Conservation (phyloP, 2,797 vertebrate species). For the Cichlasoma orientale region DNA sequence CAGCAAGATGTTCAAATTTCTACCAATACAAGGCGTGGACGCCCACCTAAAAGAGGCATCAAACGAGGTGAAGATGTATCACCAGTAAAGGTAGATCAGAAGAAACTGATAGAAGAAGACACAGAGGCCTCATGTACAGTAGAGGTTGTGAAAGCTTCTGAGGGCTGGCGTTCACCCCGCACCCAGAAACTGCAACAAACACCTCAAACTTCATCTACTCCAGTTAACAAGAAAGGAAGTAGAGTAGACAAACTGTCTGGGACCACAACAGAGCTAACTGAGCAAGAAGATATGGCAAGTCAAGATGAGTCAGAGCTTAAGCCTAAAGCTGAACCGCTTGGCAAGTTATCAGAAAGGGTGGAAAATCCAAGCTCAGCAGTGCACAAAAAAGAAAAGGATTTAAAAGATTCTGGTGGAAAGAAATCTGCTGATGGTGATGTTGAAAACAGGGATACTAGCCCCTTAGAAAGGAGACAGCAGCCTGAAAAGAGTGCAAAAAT, state of each 20-base stretch:
- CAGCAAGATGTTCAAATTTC: conserved; percentile 81
- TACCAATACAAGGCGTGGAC: conserved; percentile 77
- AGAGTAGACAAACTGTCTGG: conserved; percentile 83
- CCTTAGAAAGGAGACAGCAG: conserved; percentile 71
- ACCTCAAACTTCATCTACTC: conserved; percentile 67
- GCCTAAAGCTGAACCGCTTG: conserved; percentile 71
- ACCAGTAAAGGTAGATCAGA: conserved; percentile 81
- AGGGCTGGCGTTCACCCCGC: conserved; percentile 92
- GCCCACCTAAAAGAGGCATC: conserved; percentile 87
- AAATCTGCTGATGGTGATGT: conserved; percentile 66
- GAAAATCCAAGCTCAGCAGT: conserved; percentile 46
- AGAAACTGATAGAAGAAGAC: conserved; percentile 84
- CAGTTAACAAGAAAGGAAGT: conserved; percentile 84
- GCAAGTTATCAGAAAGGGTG: conserved; percentile 78
- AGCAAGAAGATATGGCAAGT: conserved; percentile 66
- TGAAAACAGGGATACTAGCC: conserved; percentile 76
- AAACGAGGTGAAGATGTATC: conserved; percentile 86
- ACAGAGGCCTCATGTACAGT: conserved; percentile 66
- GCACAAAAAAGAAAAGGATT: conserved; percentile 73
- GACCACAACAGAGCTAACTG: conserved; percentile 48
- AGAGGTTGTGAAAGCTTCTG: conserved; percentile 84
- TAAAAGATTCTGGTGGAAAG: conserved; percentile 76
- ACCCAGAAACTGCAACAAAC: conserved; percentile 86
- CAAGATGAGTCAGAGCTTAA: conserved; percentile 66
- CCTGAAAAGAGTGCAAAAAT: conserved; percentile 76